A percentile compares a stretch with the other conserved stretches of the same genome.
These are phyloP conservation scores for Gallinago solitaria DNA, from an alignment of 2,797 vertebrate species.

Conservation along the genomic window DNA sequence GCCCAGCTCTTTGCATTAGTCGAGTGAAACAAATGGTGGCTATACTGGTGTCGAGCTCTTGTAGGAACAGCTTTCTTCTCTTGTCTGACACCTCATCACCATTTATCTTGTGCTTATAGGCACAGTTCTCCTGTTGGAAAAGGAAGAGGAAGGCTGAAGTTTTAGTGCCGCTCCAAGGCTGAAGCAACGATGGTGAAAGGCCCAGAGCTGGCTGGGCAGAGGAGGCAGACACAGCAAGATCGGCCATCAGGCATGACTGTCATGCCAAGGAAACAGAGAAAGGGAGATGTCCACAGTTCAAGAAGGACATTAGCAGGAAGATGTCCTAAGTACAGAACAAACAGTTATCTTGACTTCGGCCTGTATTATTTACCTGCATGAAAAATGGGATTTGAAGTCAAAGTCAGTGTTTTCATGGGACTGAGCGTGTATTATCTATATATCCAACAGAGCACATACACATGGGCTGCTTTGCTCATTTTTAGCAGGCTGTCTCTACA, in stretches of 20 bases:
- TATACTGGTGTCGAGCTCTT: too few species aligned
- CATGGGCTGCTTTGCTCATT: neutral
- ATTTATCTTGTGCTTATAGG: neutral
- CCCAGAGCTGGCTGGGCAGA: neutral
- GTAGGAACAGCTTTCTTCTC: neutral
- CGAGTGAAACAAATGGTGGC: neutral
- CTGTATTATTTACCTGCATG: neutral
- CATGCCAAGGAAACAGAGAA: neutral
- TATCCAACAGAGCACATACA: neutral
- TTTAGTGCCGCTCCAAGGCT: neutral
- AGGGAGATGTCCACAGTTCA: neutral
- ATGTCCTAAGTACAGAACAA: neutral
- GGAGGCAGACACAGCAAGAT: neutral
- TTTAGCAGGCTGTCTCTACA: neutral
- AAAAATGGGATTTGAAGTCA: neutral
- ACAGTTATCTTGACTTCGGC: neutral
- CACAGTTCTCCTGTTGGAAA: neutral
- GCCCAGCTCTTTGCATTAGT: neutral
- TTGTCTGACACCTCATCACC: too few species aligned
- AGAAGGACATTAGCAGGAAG: neutral
- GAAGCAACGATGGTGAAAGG: neutral
- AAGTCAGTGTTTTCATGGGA: neutral
- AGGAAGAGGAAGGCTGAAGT: neutral
- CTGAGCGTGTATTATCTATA: too few species aligned
- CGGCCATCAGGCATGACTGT: too few species aligned